A percentile compares a stretch with the other conserved stretches of the same genome.
These are phyloP conservation scores for Eumacrocentrus americanus DNA, from an alignment of 2,888 invertebrate species.

Conservation along the genomic window DNA sequence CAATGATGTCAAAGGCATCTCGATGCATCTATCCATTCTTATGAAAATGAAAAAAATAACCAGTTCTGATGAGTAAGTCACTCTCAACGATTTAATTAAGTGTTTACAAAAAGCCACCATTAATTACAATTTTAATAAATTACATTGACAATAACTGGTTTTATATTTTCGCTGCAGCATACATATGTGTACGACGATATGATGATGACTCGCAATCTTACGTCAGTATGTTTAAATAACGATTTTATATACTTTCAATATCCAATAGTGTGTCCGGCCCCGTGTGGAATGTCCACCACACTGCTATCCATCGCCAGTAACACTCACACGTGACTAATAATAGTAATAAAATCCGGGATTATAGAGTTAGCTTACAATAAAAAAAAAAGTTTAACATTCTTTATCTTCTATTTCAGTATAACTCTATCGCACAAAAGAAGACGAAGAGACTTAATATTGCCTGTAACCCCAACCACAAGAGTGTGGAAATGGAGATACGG, in stretches of 20 bases:
- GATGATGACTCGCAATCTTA: not conserved
- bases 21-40: too few species aligned
- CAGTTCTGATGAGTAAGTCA: not conserved
- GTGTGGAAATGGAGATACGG: conserved; percentile 45
- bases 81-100: not conserved
- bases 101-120: not conserved
- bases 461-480: not conserved
- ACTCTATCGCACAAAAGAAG: too few species aligned
- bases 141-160: not conserved
- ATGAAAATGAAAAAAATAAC: not conserved
- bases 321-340: not conserved
- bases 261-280: not conserved
- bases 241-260: conserved; percentile 6
- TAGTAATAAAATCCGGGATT: not conserved
- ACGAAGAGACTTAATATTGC: not conserved
- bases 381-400: not conserved
- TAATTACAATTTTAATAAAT: not conserved
- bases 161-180: not conserved
- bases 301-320: not conserved
- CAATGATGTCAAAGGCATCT: not conserved
- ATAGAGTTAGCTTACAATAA: too few species aligned
- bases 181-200: not conserved
- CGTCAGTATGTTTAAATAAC: conserved; percentile 1
- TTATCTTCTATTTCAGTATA: not conserved
- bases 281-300: not conserved